Percentiles rank a stretch among this genome's conserved stretches.
Evolutionary conservation across 2,888 invertebrate genomes (phyloP).

Genomic region (Coronaproctus castanopsis): DNA sequence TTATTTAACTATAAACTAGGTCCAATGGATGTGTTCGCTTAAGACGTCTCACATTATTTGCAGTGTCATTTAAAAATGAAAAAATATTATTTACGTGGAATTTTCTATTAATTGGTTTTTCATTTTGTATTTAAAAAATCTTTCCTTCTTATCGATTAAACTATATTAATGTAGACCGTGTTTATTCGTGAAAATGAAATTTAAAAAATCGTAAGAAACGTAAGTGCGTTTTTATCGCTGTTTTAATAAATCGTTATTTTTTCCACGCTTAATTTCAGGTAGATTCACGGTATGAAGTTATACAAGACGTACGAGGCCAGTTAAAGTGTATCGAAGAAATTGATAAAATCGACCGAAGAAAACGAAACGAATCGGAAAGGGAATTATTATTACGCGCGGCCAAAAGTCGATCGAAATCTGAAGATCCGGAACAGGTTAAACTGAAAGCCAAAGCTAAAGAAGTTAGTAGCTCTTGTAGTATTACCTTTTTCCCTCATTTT

Average conservation of each 20-base stretch:
- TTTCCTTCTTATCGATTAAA: no score
- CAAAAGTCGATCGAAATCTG: conserved; percentile 85
- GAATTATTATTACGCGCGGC: conserved; percentile 84
- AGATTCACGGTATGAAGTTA: conserved; percentile 70
- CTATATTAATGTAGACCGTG: no score
- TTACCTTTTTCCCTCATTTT: no score
- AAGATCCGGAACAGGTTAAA: conserved; percentile 94
- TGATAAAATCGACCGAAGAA: conserved; percentile 78
- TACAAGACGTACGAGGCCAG: conserved; percentile 79
- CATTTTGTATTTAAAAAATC: no score
- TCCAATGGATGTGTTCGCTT: no score
- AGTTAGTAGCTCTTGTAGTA: conserved; percentile 29
- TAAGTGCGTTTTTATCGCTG: background rate
- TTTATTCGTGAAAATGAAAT: no score
- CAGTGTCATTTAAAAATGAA: no score
- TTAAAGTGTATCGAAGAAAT: conserved; percentile 91
- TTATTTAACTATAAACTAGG: no score
- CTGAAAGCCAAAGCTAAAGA: conserved; percentile 83
- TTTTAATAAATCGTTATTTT: no score
- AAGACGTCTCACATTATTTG: no score
- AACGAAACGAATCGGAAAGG: conserved; percentile 85
- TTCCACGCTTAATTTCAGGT: conserved; percentile 15
- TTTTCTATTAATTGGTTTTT: no score
- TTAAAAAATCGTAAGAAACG: background rate
- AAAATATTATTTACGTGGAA: no score